Conservation (phyloP, 2,888 invertebrate genomes). For the Drosophila stalkeri region DNA sequence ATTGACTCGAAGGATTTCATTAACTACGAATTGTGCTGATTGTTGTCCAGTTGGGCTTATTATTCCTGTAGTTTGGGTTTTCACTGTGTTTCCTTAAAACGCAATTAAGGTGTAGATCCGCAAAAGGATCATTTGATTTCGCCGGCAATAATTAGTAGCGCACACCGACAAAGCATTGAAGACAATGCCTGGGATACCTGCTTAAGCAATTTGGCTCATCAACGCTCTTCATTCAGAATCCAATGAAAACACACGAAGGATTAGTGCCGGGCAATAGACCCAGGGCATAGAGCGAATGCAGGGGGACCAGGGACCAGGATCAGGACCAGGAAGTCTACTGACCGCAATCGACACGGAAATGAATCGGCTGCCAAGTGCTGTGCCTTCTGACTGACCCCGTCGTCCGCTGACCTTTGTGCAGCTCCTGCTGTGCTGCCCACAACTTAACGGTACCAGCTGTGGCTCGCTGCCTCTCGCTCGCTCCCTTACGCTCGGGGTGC, state of each 20-base stretch:
- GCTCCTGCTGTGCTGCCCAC: conserved; percentile 50
- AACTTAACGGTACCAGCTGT: conserved; percentile 75
- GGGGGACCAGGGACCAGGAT: conserved; percentile 56
- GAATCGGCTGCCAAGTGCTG: conserved; percentile 74
- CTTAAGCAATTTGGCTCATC: conserved; percentile 60
- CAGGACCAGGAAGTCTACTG: conserved; percentile 72
- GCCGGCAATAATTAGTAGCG: conserved; percentile 57
- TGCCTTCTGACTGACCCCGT: conserved; percentile 11
- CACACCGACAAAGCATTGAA: conserved; percentile 52
- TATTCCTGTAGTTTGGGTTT: conserved; percentile 1
- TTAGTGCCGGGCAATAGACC: conserved; percentile 53
- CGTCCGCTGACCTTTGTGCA: conserved; percentile 19
- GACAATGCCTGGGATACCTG: conserved; percentile 25
- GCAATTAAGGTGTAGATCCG: conserved; percentile 79
- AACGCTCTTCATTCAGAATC: conserved; percentile 53
- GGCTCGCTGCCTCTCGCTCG: conserved; percentile 4
- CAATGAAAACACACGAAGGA: conserved; percentile 53
- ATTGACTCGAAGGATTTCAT: conserved; percentile 70
- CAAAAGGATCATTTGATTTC: conserved; percentile 54
- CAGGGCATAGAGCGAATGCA: not conserved
- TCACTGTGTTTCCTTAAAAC: conserved; percentile 29
- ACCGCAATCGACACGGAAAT: conserved; percentile 72
- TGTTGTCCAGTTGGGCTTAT: conserved; percentile 40
- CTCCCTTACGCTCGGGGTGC: not conserved
- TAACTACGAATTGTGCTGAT: conserved; percentile 39